Evolutionary conservation across 1,140 invertebrate genomes (phyloP).

Genomic region (Magallana gigas): DNA sequence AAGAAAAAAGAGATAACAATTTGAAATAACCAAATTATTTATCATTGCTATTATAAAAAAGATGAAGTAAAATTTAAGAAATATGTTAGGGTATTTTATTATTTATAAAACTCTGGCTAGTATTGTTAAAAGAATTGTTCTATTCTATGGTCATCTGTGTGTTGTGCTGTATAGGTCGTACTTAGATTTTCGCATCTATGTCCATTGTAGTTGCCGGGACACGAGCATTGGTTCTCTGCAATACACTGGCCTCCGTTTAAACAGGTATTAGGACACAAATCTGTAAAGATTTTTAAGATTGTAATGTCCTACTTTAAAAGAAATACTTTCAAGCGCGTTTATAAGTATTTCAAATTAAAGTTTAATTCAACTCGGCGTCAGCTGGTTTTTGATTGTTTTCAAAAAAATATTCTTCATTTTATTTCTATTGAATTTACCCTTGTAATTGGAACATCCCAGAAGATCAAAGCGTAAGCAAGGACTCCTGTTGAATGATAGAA

Average conservation of each 20-base stretch:
- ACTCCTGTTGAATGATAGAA: neutral
- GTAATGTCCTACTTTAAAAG: no score
- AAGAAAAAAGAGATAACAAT: neutral
- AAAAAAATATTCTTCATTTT: neutral
- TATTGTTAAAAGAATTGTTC: no score
- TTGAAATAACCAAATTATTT: no score
- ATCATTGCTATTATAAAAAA: no score
- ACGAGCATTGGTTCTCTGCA: neutral
- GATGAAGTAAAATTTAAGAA: no score
- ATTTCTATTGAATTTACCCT: conserved; percentile 3
- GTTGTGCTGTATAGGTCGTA: neutral
- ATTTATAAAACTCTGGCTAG: no score
- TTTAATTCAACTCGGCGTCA: no score
- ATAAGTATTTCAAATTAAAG: no score
- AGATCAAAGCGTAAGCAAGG: conserved; percentile 46
- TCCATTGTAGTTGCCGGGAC: neutral
- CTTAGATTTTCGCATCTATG: neutral
- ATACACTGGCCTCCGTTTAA: conserved; percentile 6
- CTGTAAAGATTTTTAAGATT: neutral
- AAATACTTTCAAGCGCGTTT: no score
- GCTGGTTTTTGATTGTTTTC: no score
- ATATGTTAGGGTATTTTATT: no score
- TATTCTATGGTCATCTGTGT: no score
- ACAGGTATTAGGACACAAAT: neutral
- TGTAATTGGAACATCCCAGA: conserved; percentile 38